These are phyloP conservation scores for Hemichromis elongatus DNA, from an alignment of 2,113 vertebrate species.

Conservation along the genomic window DNA sequence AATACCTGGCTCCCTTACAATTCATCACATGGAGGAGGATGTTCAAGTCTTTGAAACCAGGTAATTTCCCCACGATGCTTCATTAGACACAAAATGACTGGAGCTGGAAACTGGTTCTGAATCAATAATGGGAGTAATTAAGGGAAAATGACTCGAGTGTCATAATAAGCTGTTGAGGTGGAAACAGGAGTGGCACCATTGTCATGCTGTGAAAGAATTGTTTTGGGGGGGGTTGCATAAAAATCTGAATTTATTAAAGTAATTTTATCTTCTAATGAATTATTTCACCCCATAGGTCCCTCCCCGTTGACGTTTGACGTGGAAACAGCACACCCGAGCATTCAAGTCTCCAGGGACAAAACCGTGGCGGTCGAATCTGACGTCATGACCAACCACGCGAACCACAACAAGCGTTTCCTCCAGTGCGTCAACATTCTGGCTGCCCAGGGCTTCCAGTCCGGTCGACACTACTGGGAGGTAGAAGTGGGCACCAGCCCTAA, in stretches of 20 bases:
- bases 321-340: slow-evolving; percentile 79
- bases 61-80: slow-evolving; percentile 57
- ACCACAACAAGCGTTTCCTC: slow-evolving; percentile 72
- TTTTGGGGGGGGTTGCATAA: background rate
- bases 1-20: slow-evolving; percentile 75
- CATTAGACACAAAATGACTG: background rate
- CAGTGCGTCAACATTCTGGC: slow-evolving; percentile 81
- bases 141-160: background rate
- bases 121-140: background rate
- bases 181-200: background rate
- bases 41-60: slow-evolving; percentile 73
- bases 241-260: background rate
- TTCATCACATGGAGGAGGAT: slow-evolving; percentile 82
- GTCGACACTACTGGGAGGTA: slow-evolving; percentile 85
- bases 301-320: slow-evolving; percentile 76
- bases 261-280: background rate
- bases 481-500: slow-evolving; percentile 80
- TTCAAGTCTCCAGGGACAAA: slow-evolving; percentile 75
- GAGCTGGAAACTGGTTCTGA: background rate
- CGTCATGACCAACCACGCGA: background rate
- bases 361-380: slow-evolving; percentile 72
- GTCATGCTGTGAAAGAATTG: background rate
- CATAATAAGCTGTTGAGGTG: background rate
- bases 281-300: slow-evolving; percentile 65
- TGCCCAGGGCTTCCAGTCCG: slow-evolving; percentile 68